These are phyloP conservation scores for Acrocephalus arundinaceus DNA, from an alignment of 2,113 vertebrate species.

Conservation along the genomic window DNA sequence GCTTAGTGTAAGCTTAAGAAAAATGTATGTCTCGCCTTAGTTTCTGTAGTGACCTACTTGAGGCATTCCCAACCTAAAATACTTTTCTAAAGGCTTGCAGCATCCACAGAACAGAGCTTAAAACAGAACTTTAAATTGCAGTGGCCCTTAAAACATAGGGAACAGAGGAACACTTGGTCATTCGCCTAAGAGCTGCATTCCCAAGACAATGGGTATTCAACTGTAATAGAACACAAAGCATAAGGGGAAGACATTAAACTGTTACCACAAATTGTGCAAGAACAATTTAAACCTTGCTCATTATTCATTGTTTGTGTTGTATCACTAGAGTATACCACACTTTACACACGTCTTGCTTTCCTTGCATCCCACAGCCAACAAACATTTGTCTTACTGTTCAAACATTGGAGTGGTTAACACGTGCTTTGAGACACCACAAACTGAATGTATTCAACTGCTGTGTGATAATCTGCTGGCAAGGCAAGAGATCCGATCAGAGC, in stretches of 20 bases:
- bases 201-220: neutral
- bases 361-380: neutral
- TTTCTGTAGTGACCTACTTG: neutral
- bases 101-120: neutral
- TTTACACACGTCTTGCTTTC: neutral
- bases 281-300: neutral
- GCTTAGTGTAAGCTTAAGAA: neutral
- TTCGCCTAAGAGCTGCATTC: neutral
- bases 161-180: neutral
- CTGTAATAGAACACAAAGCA: neutral
- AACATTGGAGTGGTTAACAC: neutral
- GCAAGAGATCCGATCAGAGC: neutral
- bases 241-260: neutral
- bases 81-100: neutral
- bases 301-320: neutral
- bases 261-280: neutral
- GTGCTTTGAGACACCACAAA: neutral
- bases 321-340: neutral
- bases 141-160: neutral
- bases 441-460: neutral
- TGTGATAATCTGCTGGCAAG: neutral
- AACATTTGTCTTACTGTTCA: neutral
- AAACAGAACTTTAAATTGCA: neutral
- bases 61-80: neutral
- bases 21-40: neutral